These are phyloP conservation scores for Macrophya annulata DNA, from an alignment of 2,888 invertebrate species.

Conservation along the genomic window DNA sequence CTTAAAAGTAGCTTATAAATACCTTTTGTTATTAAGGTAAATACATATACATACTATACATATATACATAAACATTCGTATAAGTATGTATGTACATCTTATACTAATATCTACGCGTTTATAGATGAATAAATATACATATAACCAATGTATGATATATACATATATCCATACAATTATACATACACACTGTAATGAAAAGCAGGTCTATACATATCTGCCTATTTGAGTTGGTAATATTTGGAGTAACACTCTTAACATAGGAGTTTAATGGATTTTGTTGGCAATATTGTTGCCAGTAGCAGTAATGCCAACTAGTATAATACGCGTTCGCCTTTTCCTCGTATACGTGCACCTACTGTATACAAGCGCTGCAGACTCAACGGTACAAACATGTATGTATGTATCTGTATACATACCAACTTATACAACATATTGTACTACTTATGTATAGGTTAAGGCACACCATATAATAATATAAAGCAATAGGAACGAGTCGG, in stretches of 20 bases:
- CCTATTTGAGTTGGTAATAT: conserved; percentile 75
- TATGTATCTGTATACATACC: neutral
- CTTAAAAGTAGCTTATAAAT: neutral
- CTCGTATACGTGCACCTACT: neutral
- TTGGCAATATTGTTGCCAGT: conserved; percentile 72
- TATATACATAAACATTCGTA: too few relatives aligned
- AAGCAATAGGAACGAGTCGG: neutral
- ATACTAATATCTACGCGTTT: too few relatives aligned
- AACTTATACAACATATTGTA: neutral
- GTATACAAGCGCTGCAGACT: neutral
- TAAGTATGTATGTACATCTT: too few relatives aligned
- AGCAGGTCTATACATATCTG: conserved; percentile 53
- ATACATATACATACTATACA: too few relatives aligned
- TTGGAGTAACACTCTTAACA: conserved; percentile 72
- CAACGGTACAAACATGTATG: neutral
- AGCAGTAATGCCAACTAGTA: conserved; percentile 60
- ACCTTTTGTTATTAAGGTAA: conserved; percentile 4
- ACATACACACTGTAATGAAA: neutral
- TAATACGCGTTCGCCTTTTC: conserved; percentile 27
- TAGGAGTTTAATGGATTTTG: conserved; percentile 72
- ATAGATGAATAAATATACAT: too few relatives aligned
- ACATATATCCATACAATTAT: neutral
- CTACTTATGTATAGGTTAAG: too few relatives aligned
- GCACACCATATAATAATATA: neutral
- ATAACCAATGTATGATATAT: too few relatives aligned